Evolutionary conservation across 2,797 vertebrate genomes (phyloP), one percentile per base, ranked within the genome.

Genomic region (Hypotaenidia okinawae): DNA sequence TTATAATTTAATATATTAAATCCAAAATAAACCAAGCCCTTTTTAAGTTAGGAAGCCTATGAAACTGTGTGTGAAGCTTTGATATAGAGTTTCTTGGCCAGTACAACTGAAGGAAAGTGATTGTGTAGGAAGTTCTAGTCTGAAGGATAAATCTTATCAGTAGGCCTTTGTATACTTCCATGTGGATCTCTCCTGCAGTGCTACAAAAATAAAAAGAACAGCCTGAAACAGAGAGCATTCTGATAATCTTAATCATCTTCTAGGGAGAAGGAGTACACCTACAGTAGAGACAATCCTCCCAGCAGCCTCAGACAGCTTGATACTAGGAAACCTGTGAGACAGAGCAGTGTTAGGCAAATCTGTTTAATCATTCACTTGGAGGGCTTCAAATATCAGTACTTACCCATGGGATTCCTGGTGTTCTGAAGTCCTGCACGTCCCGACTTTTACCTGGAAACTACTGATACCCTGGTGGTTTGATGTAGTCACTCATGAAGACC

Each of bases 281-380:
- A 4, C 35, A 37, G 24, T 10, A 51, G 37, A 78, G 13, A 79
- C 43, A 74, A 37, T 80, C 14, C 30, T 90, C 19, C 25, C 68
- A 90, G 52, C 6, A 84, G 67, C 9, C 18, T 80, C 49, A n/a
- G 32, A 67, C 4, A 7, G 19, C 54, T 92, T 77, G 55, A 57
- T 58, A 55, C 33, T 51, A 57, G 52, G 59, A 89, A 84, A 76
- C 6, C 43, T 1, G 1, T 39, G 22, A 39, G 58, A 68, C 32
- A 59, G 13, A 68, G 28, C 61, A 80, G 14, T 0, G 2, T 69
- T 58, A 64, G 49, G 23, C 13, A 91, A 72, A 75, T 68, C 2
- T 7, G 73, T 74, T 94, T 93, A 92, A 89, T 87, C 27, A 89
- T 95, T 96, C 54, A 83, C 54, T 83, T 58, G 33, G 27, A 83